phyloP scores from a whole-genome alignment of 2,888 invertebrate genomes.

The Drosophila recens region DNA sequence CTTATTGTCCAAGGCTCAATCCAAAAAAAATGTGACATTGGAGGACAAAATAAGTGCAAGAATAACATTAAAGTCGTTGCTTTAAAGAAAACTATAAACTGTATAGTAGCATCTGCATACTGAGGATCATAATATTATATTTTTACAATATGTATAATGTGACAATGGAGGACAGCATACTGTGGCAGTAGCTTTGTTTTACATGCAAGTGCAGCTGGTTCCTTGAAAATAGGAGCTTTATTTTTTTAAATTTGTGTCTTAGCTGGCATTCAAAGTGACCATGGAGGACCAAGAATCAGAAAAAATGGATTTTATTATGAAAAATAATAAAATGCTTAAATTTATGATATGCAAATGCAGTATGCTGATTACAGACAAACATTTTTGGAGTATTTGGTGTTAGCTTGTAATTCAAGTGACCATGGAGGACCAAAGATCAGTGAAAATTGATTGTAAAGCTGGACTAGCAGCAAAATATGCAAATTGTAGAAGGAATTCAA shows the following conservation, averaged over 20 bases:
- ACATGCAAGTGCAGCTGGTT: neutral
- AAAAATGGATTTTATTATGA: neutral
- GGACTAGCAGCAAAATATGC: neutral
- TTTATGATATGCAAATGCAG: neutral
- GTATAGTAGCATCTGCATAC: too few relatives aligned
- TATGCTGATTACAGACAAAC: neutral
- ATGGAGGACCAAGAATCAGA: neutral
- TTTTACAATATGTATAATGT: neutral
- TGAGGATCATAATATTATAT: neutral
- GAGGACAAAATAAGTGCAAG: conserved; percentile 13
- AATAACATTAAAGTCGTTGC: neutral
- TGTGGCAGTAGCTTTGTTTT: neutral
- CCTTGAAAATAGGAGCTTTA: neutral
- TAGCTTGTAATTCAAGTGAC: neutral
- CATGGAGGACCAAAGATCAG: neutral
- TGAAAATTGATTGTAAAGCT: neutral
- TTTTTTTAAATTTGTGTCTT: neutral
- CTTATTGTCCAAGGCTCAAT: neutral
- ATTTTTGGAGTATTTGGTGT: neutral
- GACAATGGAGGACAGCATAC: neutral
- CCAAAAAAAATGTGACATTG: conserved; percentile 11
- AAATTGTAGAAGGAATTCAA: neutral
- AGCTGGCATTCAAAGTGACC: neutral
- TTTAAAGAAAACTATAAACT: neutral
- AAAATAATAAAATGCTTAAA: neutral